Conservation (phyloP, 2,888 invertebrate genomes). For the Nymphalis polychloros region DNA sequence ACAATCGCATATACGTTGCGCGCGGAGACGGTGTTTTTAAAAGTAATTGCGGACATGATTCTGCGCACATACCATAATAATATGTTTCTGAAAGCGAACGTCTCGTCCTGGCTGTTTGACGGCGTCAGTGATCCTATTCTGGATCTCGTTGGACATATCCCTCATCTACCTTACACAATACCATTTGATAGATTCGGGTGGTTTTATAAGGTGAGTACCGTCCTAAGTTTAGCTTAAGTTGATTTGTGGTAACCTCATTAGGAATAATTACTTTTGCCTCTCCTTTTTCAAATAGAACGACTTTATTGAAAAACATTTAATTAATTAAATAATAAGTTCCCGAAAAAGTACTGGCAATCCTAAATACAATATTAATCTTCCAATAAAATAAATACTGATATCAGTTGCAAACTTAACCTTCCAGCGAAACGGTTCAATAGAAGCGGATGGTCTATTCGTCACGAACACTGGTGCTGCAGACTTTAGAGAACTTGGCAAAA, state of each 20-base stretch:
- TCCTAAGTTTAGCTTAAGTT: too few species aligned
- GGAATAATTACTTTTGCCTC: too few species aligned
- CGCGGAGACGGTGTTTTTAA: conserved; percentile 56
- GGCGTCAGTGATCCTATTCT: conserved; percentile 90
- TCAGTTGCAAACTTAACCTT: conserved; percentile 36
- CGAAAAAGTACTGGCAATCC: too few species aligned
- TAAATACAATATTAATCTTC: too few species aligned
- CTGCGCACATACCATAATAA: conserved; percentile 77
- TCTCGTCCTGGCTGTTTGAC: conserved; percentile 86
- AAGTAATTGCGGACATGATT: conserved; percentile 73
- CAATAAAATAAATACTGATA: neutral
- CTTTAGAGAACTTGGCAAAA: conserved; percentile 83
- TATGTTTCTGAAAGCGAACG: conserved; percentile 83
- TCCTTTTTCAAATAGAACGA: too few species aligned
- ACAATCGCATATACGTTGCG: conserved; percentile 84
- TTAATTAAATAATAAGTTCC: too few species aligned
- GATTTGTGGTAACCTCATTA: too few species aligned
- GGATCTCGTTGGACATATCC: conserved; percentile 81
- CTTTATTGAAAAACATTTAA: too few species aligned
- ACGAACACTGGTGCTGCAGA: conserved; percentile 87
- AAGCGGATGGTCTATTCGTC: conserved; percentile 88
- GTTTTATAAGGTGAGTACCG: conserved; percentile 86
- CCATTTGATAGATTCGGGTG: conserved; percentile 91
- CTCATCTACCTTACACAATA: conserved; percentile 77
- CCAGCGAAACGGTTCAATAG: conserved; percentile 87